Evolutionary conservation across 2,888 invertebrate genomes (phyloP).

Genomic region (Diadegma fenestrale): DNA sequence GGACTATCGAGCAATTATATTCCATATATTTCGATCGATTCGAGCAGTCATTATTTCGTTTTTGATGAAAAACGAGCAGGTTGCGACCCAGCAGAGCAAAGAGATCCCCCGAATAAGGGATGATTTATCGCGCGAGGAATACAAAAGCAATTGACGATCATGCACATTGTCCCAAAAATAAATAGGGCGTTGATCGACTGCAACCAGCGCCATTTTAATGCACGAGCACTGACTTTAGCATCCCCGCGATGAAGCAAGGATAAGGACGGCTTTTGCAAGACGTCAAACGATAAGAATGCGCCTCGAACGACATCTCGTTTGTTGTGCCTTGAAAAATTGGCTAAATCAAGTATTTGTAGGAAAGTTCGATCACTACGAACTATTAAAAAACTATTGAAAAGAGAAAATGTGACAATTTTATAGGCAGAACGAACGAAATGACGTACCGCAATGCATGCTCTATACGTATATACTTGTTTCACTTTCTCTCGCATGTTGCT

Average conservation of each 20-base stretch:
- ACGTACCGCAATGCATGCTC: conserved; percentile 25
- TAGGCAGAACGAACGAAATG: conserved; percentile 18
- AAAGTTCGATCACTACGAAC: too few relatives aligned
- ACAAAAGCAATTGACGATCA: conserved; percentile 54
- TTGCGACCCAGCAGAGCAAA: background rate
- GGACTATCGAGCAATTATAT: too few relatives aligned
- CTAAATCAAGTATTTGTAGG: background rate
- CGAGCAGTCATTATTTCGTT: too few relatives aligned
- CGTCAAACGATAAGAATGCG: conserved; percentile 26
- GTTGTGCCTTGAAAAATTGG: conserved; percentile 40
- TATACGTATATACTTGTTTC: conserved; percentile 23
- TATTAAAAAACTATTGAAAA: too few relatives aligned
- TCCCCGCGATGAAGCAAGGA: conserved; percentile 3
- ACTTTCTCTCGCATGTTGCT: conserved; percentile 62
- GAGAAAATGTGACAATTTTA: too few relatives aligned
- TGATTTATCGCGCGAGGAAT: conserved; percentile 62
- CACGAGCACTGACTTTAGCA: conserved; percentile 65
- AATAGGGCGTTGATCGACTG: conserved; percentile 67
- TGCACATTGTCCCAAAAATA: conserved; percentile 66
- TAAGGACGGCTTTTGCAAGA: background rate
- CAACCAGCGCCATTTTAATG: conserved; percentile 62
- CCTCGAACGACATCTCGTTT: background rate
- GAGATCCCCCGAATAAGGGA: background rate
- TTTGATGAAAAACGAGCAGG: background rate
- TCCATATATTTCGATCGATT: too few relatives aligned